Evolutionary conservation across 1,140 invertebrate genomes (phyloP).

Genomic region (Brachystomella parvula): DNA sequence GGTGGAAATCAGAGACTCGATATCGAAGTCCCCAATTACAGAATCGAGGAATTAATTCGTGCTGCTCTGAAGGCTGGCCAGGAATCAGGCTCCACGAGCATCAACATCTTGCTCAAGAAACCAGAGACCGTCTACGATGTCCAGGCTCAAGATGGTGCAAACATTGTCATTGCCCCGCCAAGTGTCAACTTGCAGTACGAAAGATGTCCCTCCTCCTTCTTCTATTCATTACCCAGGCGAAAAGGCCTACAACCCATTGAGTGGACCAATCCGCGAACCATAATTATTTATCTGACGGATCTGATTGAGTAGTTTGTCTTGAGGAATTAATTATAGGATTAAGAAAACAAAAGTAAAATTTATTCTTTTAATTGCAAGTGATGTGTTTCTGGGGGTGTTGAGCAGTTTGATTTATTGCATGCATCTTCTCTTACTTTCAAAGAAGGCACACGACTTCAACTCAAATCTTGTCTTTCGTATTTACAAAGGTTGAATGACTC

Average conservation of each 20-base stretch:
- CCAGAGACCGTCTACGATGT: conserved; percentile 24
- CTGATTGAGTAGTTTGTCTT: too few relatives aligned
- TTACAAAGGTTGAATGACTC: too few relatives aligned
- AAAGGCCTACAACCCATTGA: conserved; percentile 9
- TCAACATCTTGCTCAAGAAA: conserved; percentile 29
- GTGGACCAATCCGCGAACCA: conserved; percentile 19
- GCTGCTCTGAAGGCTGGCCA: conserved; percentile 25
- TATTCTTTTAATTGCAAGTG: too few relatives aligned
- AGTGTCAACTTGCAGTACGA: conserved; percentile 29
- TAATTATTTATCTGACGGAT: not conserved
- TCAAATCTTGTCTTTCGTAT: too few relatives aligned
- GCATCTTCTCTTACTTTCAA: too few relatives aligned
- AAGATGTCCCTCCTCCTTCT: not conserved
- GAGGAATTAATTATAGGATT: too few relatives aligned
- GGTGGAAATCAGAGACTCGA: not conserved
- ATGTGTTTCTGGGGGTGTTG: too few relatives aligned
- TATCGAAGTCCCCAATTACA: conserved; percentile 32
- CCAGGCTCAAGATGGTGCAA: conserved; percentile 17
- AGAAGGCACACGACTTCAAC: too few relatives aligned
- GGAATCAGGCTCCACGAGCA: conserved; percentile 13
- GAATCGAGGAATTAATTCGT: conserved; percentile 30
- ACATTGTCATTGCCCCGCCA: not conserved
- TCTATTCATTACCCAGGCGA: conserved; percentile 29
- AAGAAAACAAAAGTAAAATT: not conserved
- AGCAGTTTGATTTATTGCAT: too few relatives aligned